A percentile compares a stretch with the other conserved stretches of the same genome.
phyloP scores from a whole-genome alignment of 2,888 invertebrate species.

The Chloroclystis v-ata region DNA sequence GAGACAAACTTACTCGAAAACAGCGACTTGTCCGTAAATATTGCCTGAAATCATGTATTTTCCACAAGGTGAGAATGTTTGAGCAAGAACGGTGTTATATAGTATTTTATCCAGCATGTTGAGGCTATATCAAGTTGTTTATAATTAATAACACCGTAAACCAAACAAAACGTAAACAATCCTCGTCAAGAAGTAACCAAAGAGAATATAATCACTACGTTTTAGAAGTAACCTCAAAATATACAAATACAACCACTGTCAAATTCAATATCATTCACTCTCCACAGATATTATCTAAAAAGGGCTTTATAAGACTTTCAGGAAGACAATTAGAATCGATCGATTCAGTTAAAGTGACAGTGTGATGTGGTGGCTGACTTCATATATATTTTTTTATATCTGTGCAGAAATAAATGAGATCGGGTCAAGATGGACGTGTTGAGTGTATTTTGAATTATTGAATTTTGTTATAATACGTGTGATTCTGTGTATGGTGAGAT shows the following conservation, averaged over 20 bases:
- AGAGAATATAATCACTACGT: too few species aligned
- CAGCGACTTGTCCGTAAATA: conserved; percentile 89
- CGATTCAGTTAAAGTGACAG: neutral
- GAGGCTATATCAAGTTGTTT: neutral
- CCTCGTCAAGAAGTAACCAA: too few species aligned
- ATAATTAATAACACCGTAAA: too few species aligned
- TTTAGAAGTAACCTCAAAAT: neutral
- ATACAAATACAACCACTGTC: neutral
- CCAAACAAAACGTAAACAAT: neutral
- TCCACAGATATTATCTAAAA: neutral
- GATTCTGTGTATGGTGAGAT: conserved; percentile 15
- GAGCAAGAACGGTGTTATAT: conserved; percentile 89
- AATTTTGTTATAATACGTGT: conserved; percentile 2
- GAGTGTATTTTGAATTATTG: conserved; percentile 26
- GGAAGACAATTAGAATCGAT: too few species aligned
- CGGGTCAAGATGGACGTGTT: conserved; percentile 65
- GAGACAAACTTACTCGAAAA: conserved; percentile 86
- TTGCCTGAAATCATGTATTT: conserved; percentile 89
- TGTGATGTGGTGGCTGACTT: conserved; percentile 7
- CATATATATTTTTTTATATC: neutral
- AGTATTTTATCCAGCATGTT: conserved; percentile 77
- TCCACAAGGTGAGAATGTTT: conserved; percentile 90
- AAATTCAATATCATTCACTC: conserved; percentile 2
- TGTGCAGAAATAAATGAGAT: conserved; percentile 37
- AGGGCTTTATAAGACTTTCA: too few species aligned